Evolutionary conservation across 2,888 invertebrate genomes (phyloP).

Genomic region (Drosophila subsilvestris): DNA sequence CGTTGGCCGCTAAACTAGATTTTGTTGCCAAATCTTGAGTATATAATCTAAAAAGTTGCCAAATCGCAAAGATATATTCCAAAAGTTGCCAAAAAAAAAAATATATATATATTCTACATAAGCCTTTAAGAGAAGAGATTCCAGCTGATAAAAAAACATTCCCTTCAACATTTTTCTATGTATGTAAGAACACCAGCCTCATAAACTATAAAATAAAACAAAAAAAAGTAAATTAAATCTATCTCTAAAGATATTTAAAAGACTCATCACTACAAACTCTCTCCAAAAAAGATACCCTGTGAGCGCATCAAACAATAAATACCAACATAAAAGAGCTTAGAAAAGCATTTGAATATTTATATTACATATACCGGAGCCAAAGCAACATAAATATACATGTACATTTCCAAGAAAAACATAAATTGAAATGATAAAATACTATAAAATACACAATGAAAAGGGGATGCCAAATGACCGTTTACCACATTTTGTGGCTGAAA

Average conservation of each 20-base stretch:
- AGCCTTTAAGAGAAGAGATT: background rate
- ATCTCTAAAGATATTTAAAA: background rate
- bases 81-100: constrained; percentile 24
- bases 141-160: background rate
- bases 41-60: constrained; percentile 24
- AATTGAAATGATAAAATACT: constrained; percentile 11
- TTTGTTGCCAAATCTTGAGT: constrained; percentile 24
- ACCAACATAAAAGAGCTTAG: constrained; percentile 43
- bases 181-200: background rate
- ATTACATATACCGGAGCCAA: constrained; percentile 25
- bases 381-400: constrained; percentile 24
- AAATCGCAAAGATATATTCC: constrained; percentile 21
- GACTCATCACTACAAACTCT: constrained; percentile 4
- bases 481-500: constrained; percentile 10
- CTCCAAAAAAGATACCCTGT: constrained; percentile 3
- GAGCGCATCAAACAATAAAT: constrained; percentile 4
- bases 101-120: background rate
- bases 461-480: background rate
- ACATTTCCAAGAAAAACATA: constrained; percentile 22
- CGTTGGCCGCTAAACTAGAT: constrained; percentile 13
- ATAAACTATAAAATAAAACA: background rate
- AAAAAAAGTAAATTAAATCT: background rate
- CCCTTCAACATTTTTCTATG: background rate
- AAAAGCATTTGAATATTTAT: constrained; percentile 45
- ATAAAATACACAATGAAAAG: constrained; percentile 14